Base-by-base conservation (phyloP, 2,797 vertebrate genomes). In the Acanthurus lineatus region DNA sequence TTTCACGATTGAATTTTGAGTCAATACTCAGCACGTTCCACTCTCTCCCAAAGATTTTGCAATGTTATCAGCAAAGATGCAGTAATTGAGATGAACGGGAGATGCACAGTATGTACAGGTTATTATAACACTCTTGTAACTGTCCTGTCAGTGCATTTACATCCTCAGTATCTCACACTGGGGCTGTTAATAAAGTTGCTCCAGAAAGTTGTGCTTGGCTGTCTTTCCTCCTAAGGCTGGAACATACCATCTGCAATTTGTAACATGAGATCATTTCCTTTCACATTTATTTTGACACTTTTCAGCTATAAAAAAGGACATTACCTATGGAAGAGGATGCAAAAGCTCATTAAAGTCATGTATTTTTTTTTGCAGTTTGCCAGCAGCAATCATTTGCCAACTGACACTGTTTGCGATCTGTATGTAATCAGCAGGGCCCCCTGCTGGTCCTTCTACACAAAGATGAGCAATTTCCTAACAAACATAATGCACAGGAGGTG, bases 1-100 rank as follows among this genome's bases (percentile, higher is more conserved):
- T 58, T 67, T 85, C 57, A 44, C 8, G 48, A 80, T 40, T 72
- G 76, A 84, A 81, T 74, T 69, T 65, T n/a, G 11, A 67, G 66
- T 71, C 75, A 69, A 61, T 79, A 52, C 42, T 44, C 3, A 1
- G 22, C 59, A 19, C 47, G 32, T 56, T 57, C 15, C 22, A 32
- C 44, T 75, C 7, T 56, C 15, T 48, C 19, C n/a, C 52, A 61
- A 59, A 75, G 60, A 77, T 22, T 69, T 76, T 70, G 20, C 14
- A 75, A 16, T 35, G 15, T 58, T 54, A 53, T 63, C 47, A 64
- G 44, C 25, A 69, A 69, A 54, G 51, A 44, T 64, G 40, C 32
- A 44, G 51, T 38, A n/a, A 60, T 51, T 42, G 1, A 52, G 22
- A 65, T 62, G 19, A 79, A 63, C 32, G 16, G 28, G 53, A 57